Evolutionary conservation across 2,888 invertebrate genomes (phyloP), one percentile per base, ranked within the genome.

Genomic region (Drosophila mimica): DNA sequence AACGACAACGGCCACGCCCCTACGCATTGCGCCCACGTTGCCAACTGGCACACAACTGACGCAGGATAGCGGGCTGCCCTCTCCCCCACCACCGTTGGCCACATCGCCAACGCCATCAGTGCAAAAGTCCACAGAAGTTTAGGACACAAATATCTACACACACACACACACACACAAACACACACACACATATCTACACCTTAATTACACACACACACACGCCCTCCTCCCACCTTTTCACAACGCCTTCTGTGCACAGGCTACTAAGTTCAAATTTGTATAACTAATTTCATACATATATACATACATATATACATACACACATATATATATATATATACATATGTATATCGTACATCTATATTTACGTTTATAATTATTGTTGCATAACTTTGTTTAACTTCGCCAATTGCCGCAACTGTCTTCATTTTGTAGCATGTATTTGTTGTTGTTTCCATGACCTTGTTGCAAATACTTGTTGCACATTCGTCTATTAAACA

Each of bases 81-180:
- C 91, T 34, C 90, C 90, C 30, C 91, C 90, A 6, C 92, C 75
- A 2, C 92, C 89, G 5, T 49, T 85, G 65, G 89, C 93, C 46
- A 92, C 90, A 46, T 91, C 93, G 52, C 93, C 93, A 25, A 92
- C 92, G 34, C 93, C 93, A 48, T 91, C 91, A 36, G 82, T 89
- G 69, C 92, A 91, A 77, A 92, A 89, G 79, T 93, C 93, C 63
- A 93, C 93, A 8, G 93, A 93, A 87, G 93, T 93, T 68, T 93
- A 92, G 91, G 36, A 49, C 52, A 51, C 46, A 66, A 15, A 46
- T 46, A 46, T 25, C 4, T 15, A 58, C 30, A 46, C 40, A 53
- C 25, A 76, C 36, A 56, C 38, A 59, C 31, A 46, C 17, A 53
- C 25, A 48, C 20, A 51, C 40, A 74, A 2, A 25, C 25, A 25